Evolutionary conservation across 2,797 vertebrate genomes (phyloP).

Genomic region (Cryptoblepharus egeriae): DNA sequence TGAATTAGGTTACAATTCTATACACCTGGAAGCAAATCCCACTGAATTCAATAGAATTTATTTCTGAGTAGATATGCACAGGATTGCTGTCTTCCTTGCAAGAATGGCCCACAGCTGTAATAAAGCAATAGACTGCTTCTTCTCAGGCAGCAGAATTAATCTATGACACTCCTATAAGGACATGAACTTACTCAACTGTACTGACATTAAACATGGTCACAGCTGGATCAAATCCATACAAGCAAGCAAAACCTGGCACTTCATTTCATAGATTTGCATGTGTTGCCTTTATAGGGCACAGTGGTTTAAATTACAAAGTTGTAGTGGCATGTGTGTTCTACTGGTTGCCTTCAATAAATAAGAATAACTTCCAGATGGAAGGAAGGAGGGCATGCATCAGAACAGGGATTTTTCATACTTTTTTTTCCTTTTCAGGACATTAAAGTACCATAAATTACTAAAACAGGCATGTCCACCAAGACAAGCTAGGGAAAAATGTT

Average conservation of each 20-base stretch:
- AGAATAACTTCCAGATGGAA: neutral
- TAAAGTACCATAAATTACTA: neutral
- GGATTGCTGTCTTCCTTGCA: slow-evolving; percentile 49
- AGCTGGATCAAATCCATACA: slow-evolving; percentile 39
- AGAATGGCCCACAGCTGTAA: slow-evolving; percentile 65
- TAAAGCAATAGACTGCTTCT: slow-evolving; percentile 56
- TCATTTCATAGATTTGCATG: neutral
- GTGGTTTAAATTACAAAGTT: neutral
- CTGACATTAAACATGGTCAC: slow-evolving; percentile 34
- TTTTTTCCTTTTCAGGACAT: neutral
- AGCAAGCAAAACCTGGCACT: neutral
- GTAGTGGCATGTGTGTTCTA: neutral
- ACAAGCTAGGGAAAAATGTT: neutral
- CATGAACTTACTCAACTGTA: slow-evolving; percentile 37
- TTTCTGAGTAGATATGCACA: too few species aligned
- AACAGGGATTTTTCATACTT: neutral
- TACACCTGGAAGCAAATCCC: too few species aligned
- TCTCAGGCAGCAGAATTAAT: slow-evolving; percentile 66
- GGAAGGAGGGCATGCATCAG: neutral
- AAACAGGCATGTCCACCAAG: neutral
- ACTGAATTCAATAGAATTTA: too few species aligned
- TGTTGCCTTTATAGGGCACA: neutral
- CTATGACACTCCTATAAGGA: slow-evolving; percentile 44
- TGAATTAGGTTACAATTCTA: too few species aligned
- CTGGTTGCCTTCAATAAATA: neutral